Percentiles rank a stretch among this genome's conserved stretches.
Evolutionary conservation across 1,140 invertebrate species (phyloP).

Genomic region (Eriocheir sinensis): DNA sequence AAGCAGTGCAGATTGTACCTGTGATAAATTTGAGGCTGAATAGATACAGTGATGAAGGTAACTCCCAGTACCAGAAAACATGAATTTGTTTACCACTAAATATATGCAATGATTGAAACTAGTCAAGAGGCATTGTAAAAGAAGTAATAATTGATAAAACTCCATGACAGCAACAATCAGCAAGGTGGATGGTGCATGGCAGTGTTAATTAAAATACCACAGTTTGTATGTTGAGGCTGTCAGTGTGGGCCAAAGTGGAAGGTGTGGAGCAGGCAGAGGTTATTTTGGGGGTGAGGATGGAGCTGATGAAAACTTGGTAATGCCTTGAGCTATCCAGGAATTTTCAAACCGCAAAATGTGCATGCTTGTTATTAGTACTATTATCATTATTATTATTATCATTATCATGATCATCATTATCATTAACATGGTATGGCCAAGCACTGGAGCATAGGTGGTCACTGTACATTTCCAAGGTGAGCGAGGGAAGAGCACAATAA

Average conservation of each 20-base stretch:
- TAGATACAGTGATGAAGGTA: background rate
- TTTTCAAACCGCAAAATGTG: background rate
- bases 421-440: background rate
- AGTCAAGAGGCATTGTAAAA: no score
- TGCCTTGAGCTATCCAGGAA: no score
- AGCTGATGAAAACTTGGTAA: no score
- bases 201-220: background rate
- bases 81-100: background rate
- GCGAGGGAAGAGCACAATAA: slow-evolving; percentile 22
- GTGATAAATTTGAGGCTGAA: background rate
- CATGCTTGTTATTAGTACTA: background rate
- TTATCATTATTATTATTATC: no score
- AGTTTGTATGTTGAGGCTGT: background rate
- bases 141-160: no score
- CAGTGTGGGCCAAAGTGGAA: background rate
- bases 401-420: background rate
- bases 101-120: background rate
- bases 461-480: slow-evolving; percentile 24
- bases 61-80: background rate
- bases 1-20: no score
- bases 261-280: background rate
- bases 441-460: slow-evolving; percentile 18
- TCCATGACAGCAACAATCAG: no score
- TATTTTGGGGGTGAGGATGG: no score
- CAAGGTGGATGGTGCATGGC: no score